These are phyloP conservation scores for Orgyia antiqua DNA, from an alignment of 2,888 invertebrate genomes.

Conservation along the genomic window DNA sequence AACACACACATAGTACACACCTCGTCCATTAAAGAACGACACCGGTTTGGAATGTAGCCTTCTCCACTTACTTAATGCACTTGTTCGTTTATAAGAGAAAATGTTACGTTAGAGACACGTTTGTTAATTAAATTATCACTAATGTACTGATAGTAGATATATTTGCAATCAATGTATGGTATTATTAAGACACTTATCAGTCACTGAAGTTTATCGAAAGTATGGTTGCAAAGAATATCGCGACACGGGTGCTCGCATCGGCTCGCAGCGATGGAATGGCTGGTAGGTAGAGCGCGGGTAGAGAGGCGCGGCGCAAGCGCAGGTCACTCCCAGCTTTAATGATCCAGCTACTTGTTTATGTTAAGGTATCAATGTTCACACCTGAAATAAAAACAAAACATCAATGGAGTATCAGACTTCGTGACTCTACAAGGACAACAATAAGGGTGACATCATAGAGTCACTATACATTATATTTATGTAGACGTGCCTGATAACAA, in stretches of 20 bases:
- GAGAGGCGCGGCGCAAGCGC: slow-evolving; percentile 26
- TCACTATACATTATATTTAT: neutral
- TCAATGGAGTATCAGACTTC: slow-evolving; percentile 4
- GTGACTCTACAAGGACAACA: slow-evolving; percentile 4
- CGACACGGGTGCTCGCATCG: slow-evolving; percentile 41
- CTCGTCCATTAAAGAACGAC: slow-evolving; percentile 72
- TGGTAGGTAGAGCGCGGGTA: slow-evolving; percentile 33
- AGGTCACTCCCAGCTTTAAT: slow-evolving; percentile 47
- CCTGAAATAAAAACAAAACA: slow-evolving; percentile 12
- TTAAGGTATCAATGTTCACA: slow-evolving; percentile 30
- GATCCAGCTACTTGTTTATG: slow-evolving; percentile 29
- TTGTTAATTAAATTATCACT: slow-evolving; percentile 31
- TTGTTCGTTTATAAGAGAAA: slow-evolving; percentile 48
- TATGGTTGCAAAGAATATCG: slow-evolving; percentile 14
- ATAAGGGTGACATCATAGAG: slow-evolving; percentile 5
- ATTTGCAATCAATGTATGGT: slow-evolving; percentile 27
- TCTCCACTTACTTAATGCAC: slow-evolving; percentile 64
- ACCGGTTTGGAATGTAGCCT: slow-evolving; percentile 75
- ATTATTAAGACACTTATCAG: slow-evolving; percentile 38
- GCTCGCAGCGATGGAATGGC: slow-evolving; percentile 51
- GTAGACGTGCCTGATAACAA: slow-evolving; percentile 12
- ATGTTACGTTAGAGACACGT: slow-evolving; percentile 30
- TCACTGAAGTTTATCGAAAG: slow-evolving; percentile 26
- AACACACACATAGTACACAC: slow-evolving; percentile 68
- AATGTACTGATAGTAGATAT: slow-evolving; percentile 31